A percentile compares a stretch with the other conserved stretches of the same genome.
phyloP scores from a whole-genome alignment of 2,797 vertebrate species.

The Cyclopterus lumpus region DNA sequence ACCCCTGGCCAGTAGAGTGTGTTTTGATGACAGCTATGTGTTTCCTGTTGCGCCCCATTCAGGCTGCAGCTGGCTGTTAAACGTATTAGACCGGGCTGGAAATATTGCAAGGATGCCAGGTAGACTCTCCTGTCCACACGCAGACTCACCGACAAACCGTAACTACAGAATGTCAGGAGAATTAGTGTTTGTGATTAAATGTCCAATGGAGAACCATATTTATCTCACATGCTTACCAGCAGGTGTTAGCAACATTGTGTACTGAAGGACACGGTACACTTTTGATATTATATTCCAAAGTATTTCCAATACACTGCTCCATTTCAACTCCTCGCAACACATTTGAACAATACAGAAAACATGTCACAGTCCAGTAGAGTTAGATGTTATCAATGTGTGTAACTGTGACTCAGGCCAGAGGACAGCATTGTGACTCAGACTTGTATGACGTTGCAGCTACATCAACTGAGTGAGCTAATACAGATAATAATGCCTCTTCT shows the following conservation, averaged over 20 bases:
- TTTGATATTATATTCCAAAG: not conserved
- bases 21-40: slow-evolving; percentile 79
- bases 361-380: not conserved
- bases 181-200: slow-evolving; percentile 42
- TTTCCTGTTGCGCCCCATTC: slow-evolving; percentile 77
- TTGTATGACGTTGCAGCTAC: slow-evolving; percentile 30
- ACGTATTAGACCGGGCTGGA: slow-evolving; percentile 76
- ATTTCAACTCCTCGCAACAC: not conserved
- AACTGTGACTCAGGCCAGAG: slow-evolving; percentile 7
- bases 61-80: slow-evolving; percentile 76
- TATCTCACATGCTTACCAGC: slow-evolving; percentile 20
- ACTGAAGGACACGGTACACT: not conserved
- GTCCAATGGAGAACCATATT: not conserved
- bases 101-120: slow-evolving; percentile 68
- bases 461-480: slow-evolving; percentile 45
- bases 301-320: not conserved
- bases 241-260: not conserved
- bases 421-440: slow-evolving; percentile 26
- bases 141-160: slow-evolving; percentile 46
- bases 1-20: slow-evolving; percentile 65
- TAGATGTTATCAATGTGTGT: not conserved
- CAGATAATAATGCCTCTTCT: slow-evolving; percentile 32
- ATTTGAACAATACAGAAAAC: not conserved
- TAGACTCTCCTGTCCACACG: slow-evolving; percentile 59
- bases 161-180: slow-evolving; percentile 32